Base-by-base conservation (phyloP, 2,113 vertebrate species). In the Myiopsitta monachus region DNA sequence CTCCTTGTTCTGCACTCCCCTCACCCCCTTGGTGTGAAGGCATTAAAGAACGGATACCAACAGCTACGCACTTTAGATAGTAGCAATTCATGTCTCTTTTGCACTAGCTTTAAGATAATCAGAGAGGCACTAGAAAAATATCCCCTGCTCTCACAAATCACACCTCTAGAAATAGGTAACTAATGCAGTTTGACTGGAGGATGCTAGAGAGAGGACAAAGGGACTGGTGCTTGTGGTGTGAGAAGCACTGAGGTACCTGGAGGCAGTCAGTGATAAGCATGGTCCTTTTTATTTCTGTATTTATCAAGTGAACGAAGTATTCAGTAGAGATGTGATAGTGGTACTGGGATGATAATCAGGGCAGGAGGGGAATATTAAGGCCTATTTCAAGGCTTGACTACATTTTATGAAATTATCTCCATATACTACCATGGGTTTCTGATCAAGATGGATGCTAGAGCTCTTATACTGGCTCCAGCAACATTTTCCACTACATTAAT, bases 11-110 rank as follows among this genome's bases (percentile, higher is more conserved):
- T 67, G 55, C 8, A 10, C 10, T 19, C 3, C 3, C 19, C 16
- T 3, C 1, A 3, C 8, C 7, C 33, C 6, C 21, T 36, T 1
- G 0, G 2, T 11, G 12, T 52, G 38, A 62, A 66, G 30, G 27
- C 61, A 21, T 47, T 66, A 28, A 49, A 55, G 72, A 76, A 62
- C 44, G 87, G 27, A 28, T 57, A 14, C 18, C 2, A 5, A 69
- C 55, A 46, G 38, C 46, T 52, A 33, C 2, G 2, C 54, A 7
- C n/a, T 70, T 69, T 9, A 31, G n/a, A 52, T 59, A 28, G 10
- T 31, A 55, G n/a, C 18, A 70, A 1, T 14, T 80, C 16, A 43
- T 52, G 23, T 55, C 44, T 39, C 46, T 64, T 76, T 33, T 61
- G 39, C 36, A 26, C 18, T 76, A 16, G 70, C 17, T 80, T 88